A percentile compares a stretch with the other conserved stretches of the same genome.
phyloP scores from a whole-genome alignment of 2,797 vertebrate species.

The Lutjanus campechanus region DNA sequence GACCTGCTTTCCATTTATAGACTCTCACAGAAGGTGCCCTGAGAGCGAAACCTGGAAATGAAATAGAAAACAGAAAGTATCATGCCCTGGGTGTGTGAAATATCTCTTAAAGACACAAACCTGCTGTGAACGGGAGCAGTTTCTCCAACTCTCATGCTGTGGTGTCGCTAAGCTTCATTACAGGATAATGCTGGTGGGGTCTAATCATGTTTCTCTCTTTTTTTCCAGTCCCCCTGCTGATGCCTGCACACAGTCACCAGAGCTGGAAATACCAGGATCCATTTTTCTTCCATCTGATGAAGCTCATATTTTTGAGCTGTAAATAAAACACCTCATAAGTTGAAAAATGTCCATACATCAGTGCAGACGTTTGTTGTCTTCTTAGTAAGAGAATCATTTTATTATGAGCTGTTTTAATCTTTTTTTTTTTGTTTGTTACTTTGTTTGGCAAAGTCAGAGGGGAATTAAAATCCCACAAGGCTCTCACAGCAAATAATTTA shows the following conservation, averaged over 20 bases:
- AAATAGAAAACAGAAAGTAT: background rate
- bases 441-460: too few species aligned
- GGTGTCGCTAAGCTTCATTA: constrained; percentile 3
- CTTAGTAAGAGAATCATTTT: background rate
- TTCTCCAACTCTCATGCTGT: constrained; percentile 7
- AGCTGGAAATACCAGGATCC: background rate
- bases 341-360: background rate
- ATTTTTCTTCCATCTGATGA: background rate
- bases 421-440: too few species aligned
- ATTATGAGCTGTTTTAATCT: too few species aligned
- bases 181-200: background rate
- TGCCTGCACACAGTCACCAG: background rate
- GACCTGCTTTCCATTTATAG: constrained; percentile 2
- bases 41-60: background rate
- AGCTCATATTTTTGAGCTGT: background rate
- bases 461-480: too few species aligned
- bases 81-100: background rate
- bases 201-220: constrained; percentile 5
- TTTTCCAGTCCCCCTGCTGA: background rate
- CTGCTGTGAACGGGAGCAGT: background rate
- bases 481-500: too few species aligned
- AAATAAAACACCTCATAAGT: background rate
- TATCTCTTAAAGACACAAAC: background rate
- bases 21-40: background rate
- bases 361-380: background rate